Percentiles rank a stretch among this genome's conserved stretches.
Conservation (phyloP, 2,797 vertebrate genomes). For the Myripristis murdjan region DNA sequence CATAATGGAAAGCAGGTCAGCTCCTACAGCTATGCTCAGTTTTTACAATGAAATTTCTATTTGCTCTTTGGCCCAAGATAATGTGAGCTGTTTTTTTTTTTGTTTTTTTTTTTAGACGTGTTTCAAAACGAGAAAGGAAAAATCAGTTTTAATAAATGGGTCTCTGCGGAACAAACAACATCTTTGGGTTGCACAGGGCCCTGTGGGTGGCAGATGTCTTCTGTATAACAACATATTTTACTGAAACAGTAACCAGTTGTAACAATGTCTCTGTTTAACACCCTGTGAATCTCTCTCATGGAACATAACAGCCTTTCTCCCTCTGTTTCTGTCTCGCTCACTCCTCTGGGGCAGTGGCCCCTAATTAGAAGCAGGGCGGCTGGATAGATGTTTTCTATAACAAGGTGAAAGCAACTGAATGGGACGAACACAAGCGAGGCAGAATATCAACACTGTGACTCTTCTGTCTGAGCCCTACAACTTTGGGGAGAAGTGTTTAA, state of each 20-base stretch:
- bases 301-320: constrained; percentile 80
- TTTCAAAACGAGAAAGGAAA: constrained; percentile 30
- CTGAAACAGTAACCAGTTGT: constrained; percentile 75
- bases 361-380: constrained; percentile 86
- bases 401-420: constrained; percentile 83
- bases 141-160: constrained; percentile 42
- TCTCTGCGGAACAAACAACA: constrained; percentile 27
- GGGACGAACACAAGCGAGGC: constrained; percentile 78
- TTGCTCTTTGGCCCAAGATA: constrained; percentile 24
- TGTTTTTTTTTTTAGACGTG: constrained; percentile 17
- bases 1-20: constrained; percentile 25
- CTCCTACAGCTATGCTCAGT: constrained; percentile 6
- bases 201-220: constrained; percentile 73
- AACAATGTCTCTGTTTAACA: constrained; percentile 82
- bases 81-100: constrained; percentile 7
- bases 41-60: not conserved
- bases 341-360: constrained; percentile 75
- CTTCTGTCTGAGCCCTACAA: constrained; percentile 74
- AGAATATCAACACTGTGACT: constrained; percentile 77
- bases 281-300: constrained; percentile 80
- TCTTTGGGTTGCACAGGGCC: constrained; percentile 45
- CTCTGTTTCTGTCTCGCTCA: constrained; percentile 70
- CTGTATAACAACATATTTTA: constrained; percentile 72
- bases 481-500: constrained; percentile 78
- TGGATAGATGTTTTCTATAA: constrained; percentile 81